Evolutionary conservation across 1,140 invertebrate genomes (phyloP), one percentile per base, ranked within the genome.

Genomic region (Euwallacea similis): DNA sequence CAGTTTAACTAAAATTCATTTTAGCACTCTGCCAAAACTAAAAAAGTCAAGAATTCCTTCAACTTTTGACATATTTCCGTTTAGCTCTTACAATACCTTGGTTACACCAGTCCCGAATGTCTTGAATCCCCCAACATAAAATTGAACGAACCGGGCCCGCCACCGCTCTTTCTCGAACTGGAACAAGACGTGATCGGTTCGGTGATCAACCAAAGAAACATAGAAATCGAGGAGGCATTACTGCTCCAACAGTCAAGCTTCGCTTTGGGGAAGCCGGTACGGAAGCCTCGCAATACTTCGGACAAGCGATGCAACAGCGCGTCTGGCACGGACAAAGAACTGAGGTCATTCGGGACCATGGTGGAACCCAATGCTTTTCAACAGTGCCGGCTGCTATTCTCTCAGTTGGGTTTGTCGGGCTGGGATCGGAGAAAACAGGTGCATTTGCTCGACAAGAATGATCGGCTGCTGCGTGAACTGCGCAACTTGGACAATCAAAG

Each of bases 401-500:
- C 95, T 54, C 96, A 98, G 78, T 82, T 98, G 60, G 96, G 97
- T 6, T 84, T 96, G 7, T 88, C 93, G 10, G 91, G 93, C 1
- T 97, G 95, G 90, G 94, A 97, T 73, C 90, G 94, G 63, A 86
- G 96, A 7, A 85, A 88, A 42, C 88, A 91, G 70, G 88, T 98
- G 73, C 92, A 98, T 82, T 84, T 98, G 42, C 83, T 98, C 42
- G 90, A 92, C 59, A 94, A 97, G 77, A 95, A 91, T 77, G 96
- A 98, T 74, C 92, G 95, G 69, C 82, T 98, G 58, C 80, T 98
- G 42, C 84, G 97, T 13, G 96, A 99, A 84, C 79, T 98, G 50
- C 89, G 95, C 69, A 96, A 98, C 83, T 85, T 99, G 15, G 97
- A 99, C 80, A 87, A 89, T 71, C 95, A 97, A 83, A 90, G 91